Percentiles rank a stretch among this genome's conserved stretches.
Conservation (phyloP, 2,888 invertebrate genomes). For the Enchytraeus crypticus region DNA sequence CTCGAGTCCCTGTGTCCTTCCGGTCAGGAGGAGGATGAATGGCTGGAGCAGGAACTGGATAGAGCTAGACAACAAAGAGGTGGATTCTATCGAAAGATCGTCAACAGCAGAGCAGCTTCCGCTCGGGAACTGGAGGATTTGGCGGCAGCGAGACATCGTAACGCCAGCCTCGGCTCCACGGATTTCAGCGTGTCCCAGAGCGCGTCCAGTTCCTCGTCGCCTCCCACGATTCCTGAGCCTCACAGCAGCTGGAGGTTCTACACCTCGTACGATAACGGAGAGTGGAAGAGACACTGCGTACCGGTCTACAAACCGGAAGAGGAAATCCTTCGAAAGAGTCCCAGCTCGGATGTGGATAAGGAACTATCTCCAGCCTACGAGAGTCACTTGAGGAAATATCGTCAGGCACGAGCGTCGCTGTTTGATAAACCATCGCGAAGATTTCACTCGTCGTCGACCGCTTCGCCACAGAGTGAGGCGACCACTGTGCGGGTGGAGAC, state of each 20-base stretch:
- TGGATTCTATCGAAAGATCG: constrained; percentile 1
- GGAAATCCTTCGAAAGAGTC: constrained; percentile 3
- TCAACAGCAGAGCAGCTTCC: not conserved
- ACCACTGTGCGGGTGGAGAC: not conserved
- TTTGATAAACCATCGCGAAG: not conserved
- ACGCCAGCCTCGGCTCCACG: not conserved
- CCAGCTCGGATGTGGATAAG: not conserved
- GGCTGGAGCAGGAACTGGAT: constrained; percentile 6
- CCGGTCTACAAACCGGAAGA: constrained; percentile 15
- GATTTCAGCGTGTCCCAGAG: not conserved
- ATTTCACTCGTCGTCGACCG: not conserved
- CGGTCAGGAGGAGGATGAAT: not conserved
- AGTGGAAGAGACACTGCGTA: constrained; percentile 16
- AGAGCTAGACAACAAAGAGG: constrained; percentile 3
- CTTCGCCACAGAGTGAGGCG: not conserved
- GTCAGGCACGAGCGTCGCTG: not conserved
- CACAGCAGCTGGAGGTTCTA: constrained; percentile 20
- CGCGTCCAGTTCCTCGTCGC: not conserved
- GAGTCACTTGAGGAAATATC: not conserved
- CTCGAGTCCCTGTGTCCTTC: not conserved
- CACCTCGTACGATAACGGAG: constrained; percentile 20
- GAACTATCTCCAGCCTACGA: not conserved
- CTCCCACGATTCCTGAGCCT: constrained; percentile 10
- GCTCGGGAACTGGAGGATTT: not conserved
- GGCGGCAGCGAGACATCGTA: not conserved